Base-by-base conservation (phyloP, 2,888 invertebrate species). In the Sclerodermus sp. region DNA sequence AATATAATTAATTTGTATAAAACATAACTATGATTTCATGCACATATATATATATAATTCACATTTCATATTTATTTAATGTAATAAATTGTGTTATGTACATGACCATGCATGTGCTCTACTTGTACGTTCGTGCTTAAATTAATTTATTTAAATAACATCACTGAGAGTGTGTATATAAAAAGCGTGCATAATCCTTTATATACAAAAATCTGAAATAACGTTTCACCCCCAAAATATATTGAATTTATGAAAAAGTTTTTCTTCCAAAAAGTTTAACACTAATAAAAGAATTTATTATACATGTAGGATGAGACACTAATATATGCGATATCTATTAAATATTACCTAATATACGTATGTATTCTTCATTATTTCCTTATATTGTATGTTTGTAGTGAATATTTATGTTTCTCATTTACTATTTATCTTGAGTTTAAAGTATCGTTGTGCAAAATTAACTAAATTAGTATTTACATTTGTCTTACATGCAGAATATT, bases 41-140 rank as follows among this genome's bases (percentile, higher is more conserved):
- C 34, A 34, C 10, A 4, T 8, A 12, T 12, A 12, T 12, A 4
- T 8, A 12, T 12, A 12, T 12, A 34, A 12, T 8, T n/a, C 13
- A 12, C 13, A 34, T 34, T 4, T n/a, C 23, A 23, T 23, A 5
- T 44, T 40, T 45, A 53, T 12, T 53, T 55, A 32, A 50, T 32
- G 55, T 51, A 36, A 51, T 51, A 62, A 62, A 60, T 52, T 50
- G 64, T 70, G 70, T 68, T 73, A 72, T 72, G 68, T 68, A 71
- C 69, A 72, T 61, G 44, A 53, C 50, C 67, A 70, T 71, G 71
- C 71, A 64, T 67, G 62, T 68, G 68, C 58, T 64, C 55, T 61
- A 62, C 58, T 54, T 55, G 63, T 63, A 60, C 59, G 46, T 58
- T 50, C 57, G 61, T 64, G 63, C 63, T 63, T 56, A 36, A 10